These are phyloP conservation scores for Passerina amoena DNA, from an alignment of 2,113 vertebrate species.

Conservation along the genomic window DNA sequence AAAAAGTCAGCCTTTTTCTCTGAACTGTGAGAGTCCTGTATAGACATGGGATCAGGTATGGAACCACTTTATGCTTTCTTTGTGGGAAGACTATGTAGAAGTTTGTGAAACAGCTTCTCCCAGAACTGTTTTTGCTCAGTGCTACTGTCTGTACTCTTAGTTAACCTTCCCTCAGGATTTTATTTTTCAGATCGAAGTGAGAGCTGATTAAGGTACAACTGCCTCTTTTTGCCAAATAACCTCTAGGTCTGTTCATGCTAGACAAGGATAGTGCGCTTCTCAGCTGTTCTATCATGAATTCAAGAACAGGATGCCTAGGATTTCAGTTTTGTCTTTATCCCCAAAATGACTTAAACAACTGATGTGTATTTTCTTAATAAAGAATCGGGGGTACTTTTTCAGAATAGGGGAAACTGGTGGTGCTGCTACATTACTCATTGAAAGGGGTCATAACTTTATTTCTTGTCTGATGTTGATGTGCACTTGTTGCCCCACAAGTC, in stretches of 20 bases:
- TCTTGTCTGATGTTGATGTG: background rate
- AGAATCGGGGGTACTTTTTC: background rate
- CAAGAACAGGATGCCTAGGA: background rate
- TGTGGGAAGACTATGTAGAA: background rate
- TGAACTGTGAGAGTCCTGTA: background rate
- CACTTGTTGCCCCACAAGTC: fast-evolving
- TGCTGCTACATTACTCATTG: fast-evolving
- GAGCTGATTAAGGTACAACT: background rate
- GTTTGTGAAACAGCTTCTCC: background rate
- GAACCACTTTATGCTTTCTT: background rate
- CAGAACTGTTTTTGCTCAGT: background rate
- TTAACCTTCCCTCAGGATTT: background rate
- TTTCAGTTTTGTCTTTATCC: background rate
- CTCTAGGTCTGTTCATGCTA: background rate
- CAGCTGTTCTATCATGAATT: background rate
- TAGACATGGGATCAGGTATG: background rate
- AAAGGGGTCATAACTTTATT: background rate
- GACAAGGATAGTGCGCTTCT: background rate
- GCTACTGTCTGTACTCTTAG: background rate
- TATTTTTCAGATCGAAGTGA: background rate
- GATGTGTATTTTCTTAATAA: background rate
- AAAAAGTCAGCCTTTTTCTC: background rate
- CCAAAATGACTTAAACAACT: background rate
- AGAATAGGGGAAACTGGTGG: background rate
- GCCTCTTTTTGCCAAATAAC: background rate